Base-by-base conservation (phyloP, 2,797 vertebrate genomes). In the Eulemur coronatus region DNA sequence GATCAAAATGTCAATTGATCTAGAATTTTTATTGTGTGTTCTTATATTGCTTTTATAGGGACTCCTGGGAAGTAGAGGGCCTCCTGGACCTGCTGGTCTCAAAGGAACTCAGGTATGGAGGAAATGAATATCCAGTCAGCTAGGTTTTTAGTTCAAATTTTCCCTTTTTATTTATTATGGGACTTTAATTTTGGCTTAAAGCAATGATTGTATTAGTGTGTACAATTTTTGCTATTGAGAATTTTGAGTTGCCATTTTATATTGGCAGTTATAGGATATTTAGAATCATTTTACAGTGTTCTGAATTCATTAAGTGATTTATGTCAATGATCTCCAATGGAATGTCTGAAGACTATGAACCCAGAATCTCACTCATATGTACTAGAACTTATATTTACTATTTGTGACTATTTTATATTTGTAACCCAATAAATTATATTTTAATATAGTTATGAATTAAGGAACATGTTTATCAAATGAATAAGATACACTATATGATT, bases 81-180 rank as follows among this genome's bases (percentile, higher is more conserved):
- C 98, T 89, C 99, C 98, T 95, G 99, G 99, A 85, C 99, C 99
- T 28, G 98, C 97, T 2, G 99, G 99, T 63, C 99, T 99, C 96
- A 99, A 99, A 98, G 99, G 99, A 99, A 98, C 95, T 97, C 99
- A 99, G 99, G 99, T 99, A 99, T 98, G 97, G 72, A 98, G 81
- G 70, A 96, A 95, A 85, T 70, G 73, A 70, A 9, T 75, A 55
- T 50, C 30, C 2, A 67, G 2, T 92, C 75, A 94, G 81, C 22
- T 86, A 5, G 33, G 28, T 52, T 84, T 92, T 88, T 57, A 78
- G 2, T 91, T 87, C 18, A 91, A 10, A 52, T 75, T 94, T 89
- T 63, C 18, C 5, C 28, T 30, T 84, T 89, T 84, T 94, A 35
- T 55, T 92, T 86, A 93, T 81, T 50, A 15, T 72, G 35, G 26